phyloP scores from a whole-genome alignment of 2,113 vertebrate genomes.

The Oreotrochilus melanogaster region DNA sequence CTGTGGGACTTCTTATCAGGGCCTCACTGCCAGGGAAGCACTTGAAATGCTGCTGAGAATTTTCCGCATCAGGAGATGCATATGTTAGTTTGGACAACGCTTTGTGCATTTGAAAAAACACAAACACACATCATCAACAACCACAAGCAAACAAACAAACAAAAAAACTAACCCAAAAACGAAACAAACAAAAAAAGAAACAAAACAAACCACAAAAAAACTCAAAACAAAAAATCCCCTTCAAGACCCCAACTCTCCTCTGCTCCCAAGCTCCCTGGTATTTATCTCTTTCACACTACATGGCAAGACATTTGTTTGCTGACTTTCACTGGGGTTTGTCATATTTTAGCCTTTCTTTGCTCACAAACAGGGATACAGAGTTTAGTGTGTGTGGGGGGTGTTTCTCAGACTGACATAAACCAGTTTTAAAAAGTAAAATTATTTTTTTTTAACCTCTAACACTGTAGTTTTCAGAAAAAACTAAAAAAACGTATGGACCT shows the following conservation, averaged over 20 bases:
- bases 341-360: not conserved
- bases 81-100: not conserved
- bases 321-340: not conserved
- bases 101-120: not conserved
- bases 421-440: not conserved
- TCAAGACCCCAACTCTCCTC: no score
- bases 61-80: not conserved
- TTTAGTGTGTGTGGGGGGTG: not conserved
- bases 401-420: not conserved
- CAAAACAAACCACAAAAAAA: no score
- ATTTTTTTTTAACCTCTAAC: not conserved
- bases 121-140: no score
- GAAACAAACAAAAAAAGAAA: not conserved
- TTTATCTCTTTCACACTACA: not conserved
- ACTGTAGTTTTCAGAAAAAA: not conserved
- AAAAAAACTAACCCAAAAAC: not conserved
- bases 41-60: constrained; percentile 21
- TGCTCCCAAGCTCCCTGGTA: not conserved
- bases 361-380: not conserved
- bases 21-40: not conserved
- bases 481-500: not conserved
- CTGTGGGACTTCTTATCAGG: not conserved
- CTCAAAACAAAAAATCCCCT: no score
- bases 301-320: not conserved
- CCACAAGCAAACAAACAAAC: no score